phyloP scores from a whole-genome alignment of 2,113 vertebrate genomes.

The Patagioenas fasciata region DNA sequence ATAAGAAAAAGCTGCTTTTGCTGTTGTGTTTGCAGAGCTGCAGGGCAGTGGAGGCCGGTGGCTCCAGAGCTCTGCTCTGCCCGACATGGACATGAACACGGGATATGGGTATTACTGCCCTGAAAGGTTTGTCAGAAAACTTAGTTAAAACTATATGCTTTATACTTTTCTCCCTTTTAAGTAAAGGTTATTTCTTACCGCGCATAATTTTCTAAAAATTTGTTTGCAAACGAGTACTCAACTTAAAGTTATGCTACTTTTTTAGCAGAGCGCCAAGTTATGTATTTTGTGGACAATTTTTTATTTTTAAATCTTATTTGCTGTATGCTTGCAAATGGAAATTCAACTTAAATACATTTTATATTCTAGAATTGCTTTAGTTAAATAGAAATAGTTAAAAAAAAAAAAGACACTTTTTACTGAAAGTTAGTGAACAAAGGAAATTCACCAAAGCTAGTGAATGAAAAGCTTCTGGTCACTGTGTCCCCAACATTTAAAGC shows the following conservation, averaged over 20 bases:
- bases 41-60: accelerated
- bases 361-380: not conserved
- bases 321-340: not conserved
- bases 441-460: not conserved
- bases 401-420: not conserved
- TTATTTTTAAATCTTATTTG: not conserved
- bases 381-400: not conserved
- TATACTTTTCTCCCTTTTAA: not conserved
- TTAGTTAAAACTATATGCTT: not conserved
- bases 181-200: not conserved
- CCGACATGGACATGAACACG: accelerated
- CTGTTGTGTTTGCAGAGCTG: not conserved
- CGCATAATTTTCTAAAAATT: not conserved
- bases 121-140: not conserved
- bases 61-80: not conserved
- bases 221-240: not conserved
- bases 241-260: not conserved
- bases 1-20: not conserved
- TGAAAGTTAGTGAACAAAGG: not conserved
- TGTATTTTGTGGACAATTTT: not conserved
- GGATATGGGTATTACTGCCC: not conserved
- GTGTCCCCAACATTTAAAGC: not conserved
- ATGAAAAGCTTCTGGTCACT: not conserved
- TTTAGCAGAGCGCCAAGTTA: not conserved
- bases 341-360: not conserved